A percentile compares a stretch with the other conserved stretches of the same genome.
Evolutionary conservation across 2,888 invertebrate species (phyloP).

Genomic region (Esperia sulphurella): DNA sequence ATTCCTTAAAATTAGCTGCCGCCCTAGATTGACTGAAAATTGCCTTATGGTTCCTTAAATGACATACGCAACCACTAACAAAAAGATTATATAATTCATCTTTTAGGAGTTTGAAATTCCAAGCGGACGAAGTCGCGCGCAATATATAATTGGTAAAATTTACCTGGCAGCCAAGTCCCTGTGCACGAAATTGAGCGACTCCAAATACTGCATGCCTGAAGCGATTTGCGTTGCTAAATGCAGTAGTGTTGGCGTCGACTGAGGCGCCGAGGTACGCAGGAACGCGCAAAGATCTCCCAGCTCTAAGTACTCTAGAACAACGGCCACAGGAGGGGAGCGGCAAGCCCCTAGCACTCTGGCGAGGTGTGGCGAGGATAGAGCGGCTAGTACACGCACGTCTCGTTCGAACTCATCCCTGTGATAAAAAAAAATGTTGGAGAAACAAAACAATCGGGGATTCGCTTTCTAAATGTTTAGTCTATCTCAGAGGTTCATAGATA

Average conservation of each 20-base stretch:
- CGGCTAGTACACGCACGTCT: conserved; percentile 91
- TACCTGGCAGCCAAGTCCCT: conserved; percentile 91
- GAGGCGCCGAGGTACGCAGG: conserved; percentile 84
- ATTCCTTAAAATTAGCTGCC: no score
- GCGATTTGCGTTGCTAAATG: conserved; percentile 91
- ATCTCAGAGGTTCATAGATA: no score
- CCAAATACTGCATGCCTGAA: conserved; percentile 92
- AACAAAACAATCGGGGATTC: no score
- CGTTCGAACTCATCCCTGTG: conserved; percentile 89
- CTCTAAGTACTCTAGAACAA: conserved; percentile 91
- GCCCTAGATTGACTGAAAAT: no score
- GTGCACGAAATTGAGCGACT: conserved; percentile 93
- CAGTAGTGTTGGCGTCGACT: conserved; percentile 83
- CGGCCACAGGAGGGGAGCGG: conserved; percentile 86
- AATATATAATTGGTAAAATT: neutral
- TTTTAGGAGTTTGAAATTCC: no score
- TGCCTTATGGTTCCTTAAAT: no score
- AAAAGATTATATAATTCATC: no score
- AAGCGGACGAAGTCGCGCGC: no score
- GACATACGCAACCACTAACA: no score
- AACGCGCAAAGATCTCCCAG: conserved; percentile 91
- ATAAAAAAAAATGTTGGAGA: neutral
- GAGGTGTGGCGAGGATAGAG: conserved; percentile 88
- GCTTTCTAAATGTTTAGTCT: no score
- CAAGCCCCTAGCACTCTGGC: conserved; percentile 88